Percentiles rank a stretch among this genome's conserved stretches.
Conservation (phyloP, 2,113 vertebrate species). For the Platycercus adscitus region DNA sequence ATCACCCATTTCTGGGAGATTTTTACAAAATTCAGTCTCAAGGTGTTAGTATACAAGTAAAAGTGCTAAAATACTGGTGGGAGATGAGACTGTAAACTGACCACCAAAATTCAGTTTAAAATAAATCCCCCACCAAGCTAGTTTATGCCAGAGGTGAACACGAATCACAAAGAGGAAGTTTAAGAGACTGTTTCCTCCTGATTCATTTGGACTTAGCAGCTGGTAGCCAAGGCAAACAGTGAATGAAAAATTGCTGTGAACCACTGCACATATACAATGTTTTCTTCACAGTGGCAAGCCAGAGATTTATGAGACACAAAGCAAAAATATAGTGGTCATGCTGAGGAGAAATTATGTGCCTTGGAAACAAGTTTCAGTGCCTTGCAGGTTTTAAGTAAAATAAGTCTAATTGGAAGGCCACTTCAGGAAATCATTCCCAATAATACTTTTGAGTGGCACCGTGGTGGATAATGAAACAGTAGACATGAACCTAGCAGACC, state of each 20-base stretch:
- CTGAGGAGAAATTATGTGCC: not conserved
- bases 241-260: not conserved
- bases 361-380: not conserved
- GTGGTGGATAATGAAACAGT: not conserved
- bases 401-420: not conserved
- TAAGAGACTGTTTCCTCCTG: not conserved
- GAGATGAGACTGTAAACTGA: not conserved
- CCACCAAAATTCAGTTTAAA: not conserved
- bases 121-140: not conserved
- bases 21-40: not conserved
- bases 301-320: not conserved
- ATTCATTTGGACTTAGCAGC: not conserved
- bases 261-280: accelerated
- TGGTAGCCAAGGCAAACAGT: not conserved
- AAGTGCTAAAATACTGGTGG: not conserved
- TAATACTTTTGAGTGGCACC: not conserved
- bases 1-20: not conserved
- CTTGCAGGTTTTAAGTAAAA: not conserved
- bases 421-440: not conserved
- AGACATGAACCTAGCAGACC: not conserved
- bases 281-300: not conserved
- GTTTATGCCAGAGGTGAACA: not conserved
- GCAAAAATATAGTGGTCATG: not conserved
- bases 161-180: not conserved
- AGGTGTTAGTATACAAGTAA: not conserved